A percentile compares a stretch with the other conserved stretches of the same genome.
These are phyloP conservation scores for Leptobrachium ailaonicum DNA, from an alignment of 2,113 vertebrate genomes.

Conservation along the genomic window DNA sequence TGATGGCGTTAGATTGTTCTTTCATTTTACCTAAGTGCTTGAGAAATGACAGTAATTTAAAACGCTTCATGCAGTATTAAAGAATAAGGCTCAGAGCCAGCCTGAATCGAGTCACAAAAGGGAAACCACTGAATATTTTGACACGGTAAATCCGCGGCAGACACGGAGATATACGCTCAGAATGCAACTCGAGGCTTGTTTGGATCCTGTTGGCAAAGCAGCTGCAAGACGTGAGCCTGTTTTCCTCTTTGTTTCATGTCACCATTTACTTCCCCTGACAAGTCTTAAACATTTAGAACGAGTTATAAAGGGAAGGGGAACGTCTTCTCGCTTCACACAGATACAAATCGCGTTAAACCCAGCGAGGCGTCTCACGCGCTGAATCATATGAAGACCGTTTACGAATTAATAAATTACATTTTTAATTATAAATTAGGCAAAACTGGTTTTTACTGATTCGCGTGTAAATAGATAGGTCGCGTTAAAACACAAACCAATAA, in stretches of 20 bases:
- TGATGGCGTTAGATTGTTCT: conserved; percentile 26
- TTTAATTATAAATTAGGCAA: too few species aligned
- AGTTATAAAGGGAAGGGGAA: too few species aligned
- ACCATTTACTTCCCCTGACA: too few species aligned
- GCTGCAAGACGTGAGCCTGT: not conserved
- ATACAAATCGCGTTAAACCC: too few species aligned
- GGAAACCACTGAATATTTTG: conserved; percentile 12
- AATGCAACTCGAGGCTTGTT: not conserved
- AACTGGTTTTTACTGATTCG: too few species aligned
- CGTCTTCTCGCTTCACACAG: too few species aligned
- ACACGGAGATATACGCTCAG: not conserved
- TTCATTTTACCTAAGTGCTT: conserved; percentile 30
- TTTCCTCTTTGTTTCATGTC: not conserved
- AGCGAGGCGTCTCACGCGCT: too few species aligned
- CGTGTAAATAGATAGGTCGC: too few species aligned
- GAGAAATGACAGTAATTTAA: conserved; percentile 45
- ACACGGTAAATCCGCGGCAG: not conserved
- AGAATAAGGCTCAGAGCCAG: not conserved
- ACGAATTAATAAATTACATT: too few species aligned
- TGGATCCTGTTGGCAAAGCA: not conserved
- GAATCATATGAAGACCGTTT: too few species aligned
- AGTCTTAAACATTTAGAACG: too few species aligned
- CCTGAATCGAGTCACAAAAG: not conserved
- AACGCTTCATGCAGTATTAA: conserved; percentile 24
- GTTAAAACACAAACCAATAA: too few species aligned